Percentiles rank a stretch among this genome's conserved stretches.
phyloP scores from a whole-genome alignment of 2,797 vertebrate genomes.

The Vespertilio murinus region DNA sequence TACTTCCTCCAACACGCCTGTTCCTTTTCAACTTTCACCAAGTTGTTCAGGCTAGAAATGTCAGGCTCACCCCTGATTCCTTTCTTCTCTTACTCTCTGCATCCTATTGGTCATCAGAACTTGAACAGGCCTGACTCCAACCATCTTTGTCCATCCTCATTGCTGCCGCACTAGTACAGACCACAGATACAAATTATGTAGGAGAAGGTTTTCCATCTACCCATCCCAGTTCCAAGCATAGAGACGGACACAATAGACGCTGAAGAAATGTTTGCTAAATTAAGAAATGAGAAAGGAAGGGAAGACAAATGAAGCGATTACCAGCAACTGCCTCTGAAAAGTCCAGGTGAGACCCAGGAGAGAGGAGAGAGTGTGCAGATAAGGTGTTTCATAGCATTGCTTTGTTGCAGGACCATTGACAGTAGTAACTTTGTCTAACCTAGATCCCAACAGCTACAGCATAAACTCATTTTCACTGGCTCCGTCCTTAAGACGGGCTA shows the following conservation, averaged over 20 bases:
- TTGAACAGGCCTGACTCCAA: not conserved
- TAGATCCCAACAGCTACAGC: not conserved
- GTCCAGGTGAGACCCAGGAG: not conserved
- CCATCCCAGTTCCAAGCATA: not conserved
- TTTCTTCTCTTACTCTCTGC: not conserved
- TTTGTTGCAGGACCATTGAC: not conserved
- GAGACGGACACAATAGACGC: not conserved
- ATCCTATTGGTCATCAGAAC: not conserved
- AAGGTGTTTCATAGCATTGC: not conserved
- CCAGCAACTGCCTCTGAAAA: not conserved
- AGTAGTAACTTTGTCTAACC: not conserved
- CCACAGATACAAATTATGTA: not conserved
- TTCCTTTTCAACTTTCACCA: not conserved
- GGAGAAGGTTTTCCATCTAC: not conserved
- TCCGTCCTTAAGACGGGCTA: not conserved
- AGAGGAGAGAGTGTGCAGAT: not conserved
- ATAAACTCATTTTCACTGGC: not conserved
- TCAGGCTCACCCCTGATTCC: not conserved
- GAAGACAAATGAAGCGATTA: not conserved
- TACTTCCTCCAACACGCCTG: not conserved
- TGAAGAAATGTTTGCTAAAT: not conserved
- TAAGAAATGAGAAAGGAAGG: not conserved
- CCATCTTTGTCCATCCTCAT: not conserved
- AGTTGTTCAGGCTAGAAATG: not conserved
- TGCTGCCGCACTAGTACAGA: not conserved